Conservation (phyloP, 2,113 vertebrate species). For the Cercocebus atys region DNA sequence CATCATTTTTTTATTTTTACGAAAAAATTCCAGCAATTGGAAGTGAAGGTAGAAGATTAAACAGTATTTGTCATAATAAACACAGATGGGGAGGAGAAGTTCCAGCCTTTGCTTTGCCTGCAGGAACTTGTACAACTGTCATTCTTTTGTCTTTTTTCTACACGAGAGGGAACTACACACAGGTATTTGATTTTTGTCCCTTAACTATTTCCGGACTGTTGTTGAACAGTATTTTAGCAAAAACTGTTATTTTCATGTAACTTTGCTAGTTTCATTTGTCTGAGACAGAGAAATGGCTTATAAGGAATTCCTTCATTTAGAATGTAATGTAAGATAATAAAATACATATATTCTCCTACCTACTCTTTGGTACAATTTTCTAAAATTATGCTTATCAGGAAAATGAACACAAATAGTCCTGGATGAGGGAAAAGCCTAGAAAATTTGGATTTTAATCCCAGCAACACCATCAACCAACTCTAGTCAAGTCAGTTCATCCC, state of each 20-base stretch:
- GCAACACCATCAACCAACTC: not conserved
- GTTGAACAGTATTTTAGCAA: not conserved
- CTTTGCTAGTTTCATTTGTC: not conserved
- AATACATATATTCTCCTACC: not conserved
- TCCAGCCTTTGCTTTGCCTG: conserved; percentile 83
- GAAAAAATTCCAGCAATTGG: conserved; percentile 81
- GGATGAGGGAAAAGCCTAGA: not conserved
- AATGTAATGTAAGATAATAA: not conserved
- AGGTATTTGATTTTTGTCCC: not conserved
- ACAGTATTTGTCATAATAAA: conserved; percentile 84
- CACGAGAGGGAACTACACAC: conserved; percentile 55
- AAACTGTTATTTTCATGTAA: not conserved
- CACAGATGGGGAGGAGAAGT: conserved; percentile 85
- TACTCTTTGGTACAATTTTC: not conserved
- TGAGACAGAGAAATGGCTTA: not conserved
- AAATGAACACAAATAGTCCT: not conserved
- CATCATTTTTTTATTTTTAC: conserved; percentile 72
- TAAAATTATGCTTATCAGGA: not conserved
- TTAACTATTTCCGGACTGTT: conserved; percentile 72
- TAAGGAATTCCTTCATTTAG: not conserved
- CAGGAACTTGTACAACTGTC: conserved; percentile 85
- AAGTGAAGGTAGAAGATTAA: conserved; percentile 81
- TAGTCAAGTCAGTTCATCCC: not conserved
- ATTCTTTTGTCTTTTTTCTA: conserved; percentile 41
- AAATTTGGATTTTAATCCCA: not conserved